Evolutionary conservation across 2,888 invertebrate genomes (phyloP), one percentile per base, ranked within the genome.

Genomic region (Entomobrya multifasciata): DNA sequence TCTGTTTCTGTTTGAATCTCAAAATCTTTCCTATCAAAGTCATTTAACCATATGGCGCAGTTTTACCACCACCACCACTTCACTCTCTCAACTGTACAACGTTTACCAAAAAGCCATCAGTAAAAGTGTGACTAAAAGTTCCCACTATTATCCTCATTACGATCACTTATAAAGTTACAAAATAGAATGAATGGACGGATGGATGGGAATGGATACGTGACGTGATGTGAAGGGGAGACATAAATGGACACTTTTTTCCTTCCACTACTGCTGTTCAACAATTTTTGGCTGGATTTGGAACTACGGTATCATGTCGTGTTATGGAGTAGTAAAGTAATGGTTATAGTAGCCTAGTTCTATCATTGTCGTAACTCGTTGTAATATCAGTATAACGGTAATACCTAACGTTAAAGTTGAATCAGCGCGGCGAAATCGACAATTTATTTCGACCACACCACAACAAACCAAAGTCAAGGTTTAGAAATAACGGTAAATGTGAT

Each of bases 141-240:
- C 60, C 15, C 60, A 5, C 41, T 41, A 67, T 67, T 67, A 67
- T 67, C n/a, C 41, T 44, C 36, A 67, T 67, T 67, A 67, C 20
- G 44, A 36, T 36, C 67, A 67, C 67, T 44, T 67, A 67, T 67
- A 67, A 67, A 67, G 60, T 60, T 60, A 25, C 60, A 60, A 60
- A 60, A 60, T 60, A 60, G 60, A 60, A 11, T 25, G 25, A 27
- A 15, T 3, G 60, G 27, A 15, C 17, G 22, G 22, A n/a, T n/a
- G n/a, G n/a, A n/a, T n/a, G n/a, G n/a, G n/a, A n/a, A n/a, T n/a
- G n/a, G n/a, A n/a, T n/a, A n/a, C n/a, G n/a, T n/a, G n/a, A n/a
- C n/a, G n/a, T n/a, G n/a, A n/a, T n/a, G n/a, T n/a, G n/a, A n/a
- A n/a, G 55, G 6, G 55, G 55, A 55, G 27, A n/a, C n/a, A n/a